Evolutionary conservation across 2,797 vertebrate species (phyloP).

Genomic region (Trachops cirrhosus): DNA sequence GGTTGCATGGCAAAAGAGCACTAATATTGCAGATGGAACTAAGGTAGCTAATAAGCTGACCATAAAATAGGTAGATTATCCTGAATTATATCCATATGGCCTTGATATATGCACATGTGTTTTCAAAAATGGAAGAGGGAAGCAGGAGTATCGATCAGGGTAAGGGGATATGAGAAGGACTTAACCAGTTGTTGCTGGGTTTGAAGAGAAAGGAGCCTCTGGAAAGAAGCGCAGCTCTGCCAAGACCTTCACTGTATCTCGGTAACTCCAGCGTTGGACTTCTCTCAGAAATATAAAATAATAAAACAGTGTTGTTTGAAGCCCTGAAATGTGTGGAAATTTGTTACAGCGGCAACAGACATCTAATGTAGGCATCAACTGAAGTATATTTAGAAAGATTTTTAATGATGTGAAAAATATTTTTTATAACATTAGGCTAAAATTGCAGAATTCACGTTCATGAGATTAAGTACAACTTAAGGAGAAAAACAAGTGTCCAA

Average conservation of each 20-base stretch:
- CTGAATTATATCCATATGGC: background rate
- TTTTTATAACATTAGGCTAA: background rate
- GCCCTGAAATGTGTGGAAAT: background rate
- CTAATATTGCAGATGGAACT: background rate
- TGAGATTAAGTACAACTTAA: background rate
- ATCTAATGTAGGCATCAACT: background rate
- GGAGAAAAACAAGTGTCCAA: background rate
- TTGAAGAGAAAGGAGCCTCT: background rate
- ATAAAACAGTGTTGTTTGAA: background rate
- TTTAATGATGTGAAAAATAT: background rate
- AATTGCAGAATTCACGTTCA: background rate
- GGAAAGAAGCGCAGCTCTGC: background rate
- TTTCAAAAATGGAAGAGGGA: background rate
- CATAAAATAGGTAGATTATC: background rate
- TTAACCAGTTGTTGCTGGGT: background rate
- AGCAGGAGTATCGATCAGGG: rapidly evolving
- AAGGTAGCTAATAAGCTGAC: background rate
- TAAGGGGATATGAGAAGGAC: background rate
- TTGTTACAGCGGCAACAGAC: background rate
- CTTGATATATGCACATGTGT: background rate
- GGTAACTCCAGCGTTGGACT: background rate
- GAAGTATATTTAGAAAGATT: background rate
- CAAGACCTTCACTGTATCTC: background rate
- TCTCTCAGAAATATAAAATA: background rate
- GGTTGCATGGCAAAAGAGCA: background rate